Evolutionary conservation across 2,888 invertebrate genomes (phyloP).

Genomic region (Pandemis corylana): DNA sequence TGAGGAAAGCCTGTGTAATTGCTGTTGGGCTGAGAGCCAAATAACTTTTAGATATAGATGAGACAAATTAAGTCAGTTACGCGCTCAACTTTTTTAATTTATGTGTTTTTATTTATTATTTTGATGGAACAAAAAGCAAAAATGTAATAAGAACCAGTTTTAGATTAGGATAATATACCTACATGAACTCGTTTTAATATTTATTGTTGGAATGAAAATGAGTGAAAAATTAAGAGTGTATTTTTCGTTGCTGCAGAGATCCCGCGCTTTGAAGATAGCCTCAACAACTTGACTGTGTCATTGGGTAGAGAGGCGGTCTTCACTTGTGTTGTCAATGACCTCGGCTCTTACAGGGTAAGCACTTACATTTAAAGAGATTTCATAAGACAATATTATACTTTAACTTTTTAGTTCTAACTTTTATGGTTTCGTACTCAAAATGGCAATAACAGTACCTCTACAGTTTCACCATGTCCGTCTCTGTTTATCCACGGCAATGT

Average conservation of each 20-base stretch:
- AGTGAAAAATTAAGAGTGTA: conserved; percentile 24
- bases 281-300: conserved; percentile 92
- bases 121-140: neutral
- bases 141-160: neutral
- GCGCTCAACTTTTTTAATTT: neutral
- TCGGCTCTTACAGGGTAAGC: conserved; percentile 91
- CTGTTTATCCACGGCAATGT: no score
- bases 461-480: no score
- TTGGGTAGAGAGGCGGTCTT: conserved; percentile 93
- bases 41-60: conserved; percentile 4
- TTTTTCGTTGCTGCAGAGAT: conserved; percentile 74
- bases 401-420: neutral
- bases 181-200: neutral
- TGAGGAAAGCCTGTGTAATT: conserved; percentile 4
- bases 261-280: conserved; percentile 91
- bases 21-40: neutral
- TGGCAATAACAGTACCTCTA: no score
- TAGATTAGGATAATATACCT: neutral
- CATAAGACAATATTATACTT: neutral
- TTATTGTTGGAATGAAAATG: neutral
- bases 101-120: neutral
- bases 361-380: conserved; percentile 21
- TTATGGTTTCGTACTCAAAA: no score
- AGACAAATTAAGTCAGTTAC: neutral
- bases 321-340: conserved; percentile 93